Evolutionary conservation across 2,888 invertebrate genomes (phyloP).

Genomic region (Ferrisia virgata): DNA sequence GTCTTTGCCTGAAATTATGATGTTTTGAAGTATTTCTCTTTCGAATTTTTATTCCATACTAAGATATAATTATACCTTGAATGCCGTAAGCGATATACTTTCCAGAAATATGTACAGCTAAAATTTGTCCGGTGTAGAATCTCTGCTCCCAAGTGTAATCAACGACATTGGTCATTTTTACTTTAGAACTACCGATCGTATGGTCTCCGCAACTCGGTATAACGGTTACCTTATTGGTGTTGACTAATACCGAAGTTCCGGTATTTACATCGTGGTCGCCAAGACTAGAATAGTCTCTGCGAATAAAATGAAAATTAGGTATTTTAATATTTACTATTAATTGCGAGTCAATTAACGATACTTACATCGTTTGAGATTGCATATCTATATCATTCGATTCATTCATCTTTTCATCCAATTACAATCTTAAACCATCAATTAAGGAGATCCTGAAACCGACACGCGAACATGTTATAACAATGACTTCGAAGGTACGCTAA

Average conservation of each 20-base stretch:
- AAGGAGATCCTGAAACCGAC: background rate
- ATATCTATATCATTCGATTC: background rate
- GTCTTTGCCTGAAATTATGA: conserved; percentile 69
- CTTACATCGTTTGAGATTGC: background rate
- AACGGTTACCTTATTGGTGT: conserved; percentile 65
- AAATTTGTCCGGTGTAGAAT: conserved; percentile 80
- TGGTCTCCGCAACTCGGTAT: conserved; percentile 69
- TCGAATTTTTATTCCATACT: background rate
- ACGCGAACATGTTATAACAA: background rate
- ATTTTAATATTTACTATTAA: background rate
- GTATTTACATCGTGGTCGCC: conserved; percentile 61
- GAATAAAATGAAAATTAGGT: background rate
- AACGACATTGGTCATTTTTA: conserved; percentile 83
- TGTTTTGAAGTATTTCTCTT: background rate
- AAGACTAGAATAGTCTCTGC: conserved; percentile 57
- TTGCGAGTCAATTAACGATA: background rate
- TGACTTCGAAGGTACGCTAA: background rate
- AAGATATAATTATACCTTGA: background rate
- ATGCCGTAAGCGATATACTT: conserved; percentile 83
- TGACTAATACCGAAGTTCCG: conserved; percentile 57
- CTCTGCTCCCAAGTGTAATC: conserved; percentile 91
- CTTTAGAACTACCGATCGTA: conserved; percentile 81
- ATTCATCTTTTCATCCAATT: background rate
- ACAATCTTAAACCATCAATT: background rate
- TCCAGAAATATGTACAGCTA: conserved; percentile 82